Conservation (phyloP, 2,888 invertebrate genomes). For the Caradrina kadenii region DNA sequence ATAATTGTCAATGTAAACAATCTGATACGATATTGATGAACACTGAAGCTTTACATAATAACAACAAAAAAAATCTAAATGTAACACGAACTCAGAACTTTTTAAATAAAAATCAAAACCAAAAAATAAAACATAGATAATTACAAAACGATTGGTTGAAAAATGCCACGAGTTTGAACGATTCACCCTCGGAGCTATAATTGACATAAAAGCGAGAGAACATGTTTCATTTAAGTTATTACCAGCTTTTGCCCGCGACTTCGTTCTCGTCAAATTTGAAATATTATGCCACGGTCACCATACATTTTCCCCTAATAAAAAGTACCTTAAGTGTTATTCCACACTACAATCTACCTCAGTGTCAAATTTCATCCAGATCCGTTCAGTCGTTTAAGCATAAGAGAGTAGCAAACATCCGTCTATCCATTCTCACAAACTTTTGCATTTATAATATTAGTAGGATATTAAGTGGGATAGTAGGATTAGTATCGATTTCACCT, state of each 20-base stretch:
- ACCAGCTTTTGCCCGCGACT: slow-evolving; percentile 7
- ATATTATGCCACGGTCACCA: no score
- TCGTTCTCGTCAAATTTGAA: no score
- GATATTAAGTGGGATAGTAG: slow-evolving; percentile 35
- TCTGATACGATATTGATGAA: neutral
- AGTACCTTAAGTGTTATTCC: no score
- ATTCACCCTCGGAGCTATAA: neutral
- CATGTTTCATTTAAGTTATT: slow-evolving; percentile 50
- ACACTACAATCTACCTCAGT: no score
- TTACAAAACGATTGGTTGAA: neutral
- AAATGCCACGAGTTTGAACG: neutral
- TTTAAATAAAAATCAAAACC: neutral
- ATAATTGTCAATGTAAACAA: neutral
- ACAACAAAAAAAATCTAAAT: neutral
- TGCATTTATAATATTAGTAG: no score
- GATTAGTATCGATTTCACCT: slow-evolving; percentile 59
- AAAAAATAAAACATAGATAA: slow-evolving; percentile 6
- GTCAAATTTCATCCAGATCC: no score
- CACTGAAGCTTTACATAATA: neutral
- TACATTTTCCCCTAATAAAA: no score
- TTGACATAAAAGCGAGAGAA: slow-evolving; percentile 7
- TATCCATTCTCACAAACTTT: no score
- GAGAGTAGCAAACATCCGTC: no score
- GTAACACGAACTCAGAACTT: neutral
- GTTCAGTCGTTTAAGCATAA: no score